Base-by-base conservation (phyloP, 2,888 invertebrate species). In the Vannuccia rotundouncinata region DNA sequence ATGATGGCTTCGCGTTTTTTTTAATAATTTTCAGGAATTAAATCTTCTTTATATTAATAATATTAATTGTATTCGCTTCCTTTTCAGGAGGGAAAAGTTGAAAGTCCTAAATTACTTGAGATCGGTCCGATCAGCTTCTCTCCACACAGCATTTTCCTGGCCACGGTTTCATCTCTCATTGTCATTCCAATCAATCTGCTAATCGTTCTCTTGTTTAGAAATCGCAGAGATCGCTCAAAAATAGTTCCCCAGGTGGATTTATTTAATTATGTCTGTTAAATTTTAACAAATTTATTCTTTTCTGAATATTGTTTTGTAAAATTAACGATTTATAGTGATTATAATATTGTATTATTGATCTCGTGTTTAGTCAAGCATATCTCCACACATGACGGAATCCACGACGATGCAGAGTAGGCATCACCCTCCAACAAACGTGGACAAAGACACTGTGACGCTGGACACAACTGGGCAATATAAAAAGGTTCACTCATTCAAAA, bases 141-240 rank as follows among this genome's bases (percentile, higher is more conserved):
- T 0, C 13, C 75, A 17, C 78, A 78, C 59, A 73, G 60, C 22
- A 85, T 89, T 73, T 88, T 85, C 79, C 86, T 90, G 27, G 89
- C 89, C 0, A 82, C 89, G 0, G 84, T 88, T n/a, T 84, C 86
- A 81, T 89, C 88, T 83, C 82, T 90, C 79, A 85, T 89, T 31
- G 86, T 89, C 13, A 88, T 89, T 82, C 88, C 89, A 0, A 85
- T 88, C 78, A 88, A 87, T 82, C 86, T 89, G 81, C 66, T 89
- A 73, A 84, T 89, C 76, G 87, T 89, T 0, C 85, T 85, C 74
- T 82, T 90, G 59, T 90, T 90, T 86, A 85, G 89, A 28, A 89
- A 88, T 82, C 85, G 87, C 0, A 85, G 87, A 0, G 29, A 77
- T 27, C 29, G 75, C 2, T 22, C n/a, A n/a, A n/a, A 2, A 27